Conservation (phyloP, 2,888 invertebrate genomes). For the Julus scanicus region DNA sequence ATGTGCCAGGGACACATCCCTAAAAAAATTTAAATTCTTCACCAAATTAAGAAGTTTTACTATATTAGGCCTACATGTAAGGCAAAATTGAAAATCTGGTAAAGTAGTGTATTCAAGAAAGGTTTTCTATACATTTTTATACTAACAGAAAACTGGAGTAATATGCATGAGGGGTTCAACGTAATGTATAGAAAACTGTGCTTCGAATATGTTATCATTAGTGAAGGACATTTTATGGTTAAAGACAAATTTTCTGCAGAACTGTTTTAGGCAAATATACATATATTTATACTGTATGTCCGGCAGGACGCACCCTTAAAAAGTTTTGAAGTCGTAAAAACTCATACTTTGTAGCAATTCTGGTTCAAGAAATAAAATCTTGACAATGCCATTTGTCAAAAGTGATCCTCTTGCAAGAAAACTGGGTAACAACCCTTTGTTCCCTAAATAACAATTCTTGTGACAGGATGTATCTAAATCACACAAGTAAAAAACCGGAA, state of each 20-base stretch:
- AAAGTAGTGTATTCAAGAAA: too few relatives aligned
- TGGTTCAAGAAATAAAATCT: conserved; percentile 10
- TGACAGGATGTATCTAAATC: too few relatives aligned
- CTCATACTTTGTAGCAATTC: conserved; percentile 7
- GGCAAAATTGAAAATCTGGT: not conserved
- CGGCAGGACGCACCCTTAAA: not conserved
- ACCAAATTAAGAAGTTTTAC: not conserved
- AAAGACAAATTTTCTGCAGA: not conserved
- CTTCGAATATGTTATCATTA: too few relatives aligned
- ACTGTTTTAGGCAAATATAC: not conserved
- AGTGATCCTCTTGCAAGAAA: not conserved
- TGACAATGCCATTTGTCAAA: conserved; percentile 5
- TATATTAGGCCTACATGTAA: not conserved
- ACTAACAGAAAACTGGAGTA: too few relatives aligned
- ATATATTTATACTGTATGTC: not conserved
- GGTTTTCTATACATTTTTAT: too few relatives aligned
- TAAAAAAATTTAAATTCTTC: conserved; percentile 14
- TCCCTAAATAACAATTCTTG: not conserved
- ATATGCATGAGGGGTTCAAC: too few relatives aligned
- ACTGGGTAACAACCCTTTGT: not conserved
- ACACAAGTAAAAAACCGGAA: too few relatives aligned
- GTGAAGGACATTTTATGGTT: not conserved
- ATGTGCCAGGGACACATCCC: conserved; percentile 11
- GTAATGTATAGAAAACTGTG: too few relatives aligned
- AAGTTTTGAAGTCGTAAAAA: not conserved